Evolutionary conservation across 2,888 invertebrate genomes (phyloP), one percentile per base, ranked within the genome.

Genomic region (Deilephila porcellus): DNA sequence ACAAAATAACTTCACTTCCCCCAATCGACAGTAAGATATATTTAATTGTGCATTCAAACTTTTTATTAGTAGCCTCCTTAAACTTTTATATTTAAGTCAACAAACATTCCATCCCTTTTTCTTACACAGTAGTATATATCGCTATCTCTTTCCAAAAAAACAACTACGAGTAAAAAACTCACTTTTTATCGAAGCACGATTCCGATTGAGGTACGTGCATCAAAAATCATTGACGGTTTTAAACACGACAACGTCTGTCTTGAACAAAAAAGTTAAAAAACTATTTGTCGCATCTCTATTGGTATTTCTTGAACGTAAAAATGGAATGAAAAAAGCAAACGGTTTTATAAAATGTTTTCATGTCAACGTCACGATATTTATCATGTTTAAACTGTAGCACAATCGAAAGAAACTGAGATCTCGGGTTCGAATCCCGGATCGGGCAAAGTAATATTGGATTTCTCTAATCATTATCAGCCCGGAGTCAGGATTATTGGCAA

Each of bases 181-280:
- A 70, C 25, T 71, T 73, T 67, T 73, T 73, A 63, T 37, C 63
- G 73, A 82, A 83, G 88, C 90, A 90, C 90, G 90, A 89, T 83
- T 79, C 88, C 85, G 81, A 86, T 87, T 86, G 73, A 79, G 76
- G 89, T 90, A 90, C 90, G 90, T 91, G 90, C 90, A 90, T 91
- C 82, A 76, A 88, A 81, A 90, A 88, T 88, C 76, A 81, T 79
- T 77, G 72, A 73, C 64, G 59, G 64, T 45, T 73, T 73, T 73
- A 67, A 45, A 67, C 19, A 53, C 19, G 29, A 29, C 78, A 79
- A 75, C 78, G 77, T 63, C 76, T 72, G 75, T 76, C 74, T 76
- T 73, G 71, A 63, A 71, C 63, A 63, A 76, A 83, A 80, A 80
- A 83, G 80, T 79, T 80, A 72, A 82, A 84, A 85, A 82, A 76